Percentiles rank a stretch among this genome's conserved stretches.
Evolutionary conservation across 2,113 vertebrate genomes (phyloP).

Genomic region (Odontophorus gujanensis): DNA sequence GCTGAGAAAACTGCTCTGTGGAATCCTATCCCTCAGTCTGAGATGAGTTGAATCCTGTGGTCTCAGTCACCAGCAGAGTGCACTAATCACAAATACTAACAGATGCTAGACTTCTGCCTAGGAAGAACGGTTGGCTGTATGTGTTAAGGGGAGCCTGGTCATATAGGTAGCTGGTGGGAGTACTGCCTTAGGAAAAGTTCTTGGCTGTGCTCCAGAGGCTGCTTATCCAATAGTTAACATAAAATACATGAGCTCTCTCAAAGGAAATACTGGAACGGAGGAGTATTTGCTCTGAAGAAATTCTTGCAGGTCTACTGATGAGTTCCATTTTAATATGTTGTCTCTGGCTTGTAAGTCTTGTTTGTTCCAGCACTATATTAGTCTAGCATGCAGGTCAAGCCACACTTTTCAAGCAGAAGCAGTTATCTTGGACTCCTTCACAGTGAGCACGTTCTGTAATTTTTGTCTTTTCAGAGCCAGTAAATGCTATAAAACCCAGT

Average conservation of each 20-base stretch:
- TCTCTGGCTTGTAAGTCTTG: background rate
- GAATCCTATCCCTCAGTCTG: background rate
- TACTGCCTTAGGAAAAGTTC: background rate
- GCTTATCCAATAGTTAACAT: conserved; percentile 15
- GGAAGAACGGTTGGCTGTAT: background rate
- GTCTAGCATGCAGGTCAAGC: background rate
- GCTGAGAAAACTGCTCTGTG: background rate
- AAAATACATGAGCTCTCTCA: background rate
- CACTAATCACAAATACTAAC: conserved; percentile 7
- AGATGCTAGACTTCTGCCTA: background rate
- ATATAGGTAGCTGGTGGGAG: background rate
- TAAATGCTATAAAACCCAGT: background rate
- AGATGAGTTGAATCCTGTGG: background rate
- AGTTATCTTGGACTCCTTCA: background rate
- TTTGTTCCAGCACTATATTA: background rate
- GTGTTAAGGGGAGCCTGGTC: background rate
- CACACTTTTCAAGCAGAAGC: background rate
- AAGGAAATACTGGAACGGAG: background rate
- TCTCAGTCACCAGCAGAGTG: conserved; percentile 47
- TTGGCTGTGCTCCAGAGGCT: background rate
- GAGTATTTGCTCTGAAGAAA: background rate
- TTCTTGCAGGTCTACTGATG: background rate
- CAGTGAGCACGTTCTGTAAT: background rate
- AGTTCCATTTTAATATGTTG: background rate
- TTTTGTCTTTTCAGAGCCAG: background rate